A percentile compares a stretch with the other conserved stretches of the same genome.
Evolutionary conservation across 1,140 invertebrate species (phyloP).

Genomic region (Periplaneta americana): DNA sequence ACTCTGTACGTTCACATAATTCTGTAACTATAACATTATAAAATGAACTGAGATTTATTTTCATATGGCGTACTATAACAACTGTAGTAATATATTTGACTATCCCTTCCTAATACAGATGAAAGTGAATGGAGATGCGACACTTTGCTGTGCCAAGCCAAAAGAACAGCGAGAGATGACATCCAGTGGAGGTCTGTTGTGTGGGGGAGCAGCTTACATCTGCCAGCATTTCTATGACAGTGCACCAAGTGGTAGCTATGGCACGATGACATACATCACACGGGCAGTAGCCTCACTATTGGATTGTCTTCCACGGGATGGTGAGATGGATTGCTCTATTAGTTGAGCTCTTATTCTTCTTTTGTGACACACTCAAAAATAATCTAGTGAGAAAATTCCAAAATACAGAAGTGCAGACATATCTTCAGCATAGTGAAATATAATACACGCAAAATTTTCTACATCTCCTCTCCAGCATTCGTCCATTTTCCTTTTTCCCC

Average conservation of each 20-base stretch:
- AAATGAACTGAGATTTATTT: no score
- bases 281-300: slow-evolving; percentile 72
- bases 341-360: slow-evolving; percentile 24
- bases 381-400: neutral
- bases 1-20: no score
- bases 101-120: no score
- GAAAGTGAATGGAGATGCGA: slow-evolving; percentile 81
- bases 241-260: slow-evolving; percentile 93
- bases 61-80: no score
- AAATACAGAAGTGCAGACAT: neutral
- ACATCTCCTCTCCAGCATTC: no score
- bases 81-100: no score
- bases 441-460: no score
- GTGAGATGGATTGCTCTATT: slow-evolving; percentile 74
- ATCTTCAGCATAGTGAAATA: no score
- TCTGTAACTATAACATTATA: no score
- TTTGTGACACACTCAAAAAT: neutral
- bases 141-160: slow-evolving; percentile 81
- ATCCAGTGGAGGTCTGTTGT: slow-evolving; percentile 60
- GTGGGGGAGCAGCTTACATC: slow-evolving; percentile 88
- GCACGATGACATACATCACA: slow-evolving; percentile 96
- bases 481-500: no score
- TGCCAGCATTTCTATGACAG: slow-evolving; percentile 98
- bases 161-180: slow-evolving; percentile 54
- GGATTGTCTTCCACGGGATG: slow-evolving; percentile 67